These are phyloP conservation scores for Cynodonichthys magdalenae DNA, from an alignment of 2,797 vertebrate species.

Conservation along the genomic window DNA sequence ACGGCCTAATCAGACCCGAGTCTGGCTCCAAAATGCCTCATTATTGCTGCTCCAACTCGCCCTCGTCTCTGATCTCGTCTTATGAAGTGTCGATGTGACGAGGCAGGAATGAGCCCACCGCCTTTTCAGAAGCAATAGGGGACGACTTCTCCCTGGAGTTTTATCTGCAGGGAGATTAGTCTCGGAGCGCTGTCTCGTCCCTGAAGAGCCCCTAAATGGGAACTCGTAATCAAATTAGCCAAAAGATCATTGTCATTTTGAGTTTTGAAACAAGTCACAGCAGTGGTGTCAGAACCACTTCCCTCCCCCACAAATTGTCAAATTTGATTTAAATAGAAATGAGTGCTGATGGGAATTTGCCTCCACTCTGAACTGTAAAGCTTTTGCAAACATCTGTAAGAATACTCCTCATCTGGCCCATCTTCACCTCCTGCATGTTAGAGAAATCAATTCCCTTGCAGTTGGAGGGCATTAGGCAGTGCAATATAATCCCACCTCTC, in stretches of 20 bases:
- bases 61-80: constrained; percentile 27
- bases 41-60: constrained; percentile 6
- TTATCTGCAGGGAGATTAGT: constrained; percentile 31
- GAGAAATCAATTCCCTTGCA: constrained; percentile 64
- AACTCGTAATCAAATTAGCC: constrained; percentile 43
- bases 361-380: background rate
- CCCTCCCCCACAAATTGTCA: background rate
- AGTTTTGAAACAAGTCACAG: constrained; percentile 17
- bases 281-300: no score
- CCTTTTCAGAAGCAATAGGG: constrained; percentile 29
- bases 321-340: background rate
- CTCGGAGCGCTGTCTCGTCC: background rate
- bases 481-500: constrained; percentile 67
- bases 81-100: constrained; percentile 25
- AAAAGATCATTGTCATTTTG: constrained; percentile 24
- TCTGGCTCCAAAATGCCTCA: constrained; percentile 6
- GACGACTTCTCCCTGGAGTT: constrained; percentile 21
- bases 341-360: background rate
- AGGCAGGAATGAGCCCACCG: constrained; percentile 23
- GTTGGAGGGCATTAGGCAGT: constrained; percentile 44
- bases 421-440: constrained; percentile 37
- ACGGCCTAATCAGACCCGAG: constrained; percentile 32
- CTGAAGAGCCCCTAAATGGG: constrained; percentile 6
- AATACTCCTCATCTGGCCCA: background rate
- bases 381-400: constrained; percentile 7